Conservation (phyloP, 2,797 vertebrate genomes). For the Phataginus tetradactyla region DNA sequence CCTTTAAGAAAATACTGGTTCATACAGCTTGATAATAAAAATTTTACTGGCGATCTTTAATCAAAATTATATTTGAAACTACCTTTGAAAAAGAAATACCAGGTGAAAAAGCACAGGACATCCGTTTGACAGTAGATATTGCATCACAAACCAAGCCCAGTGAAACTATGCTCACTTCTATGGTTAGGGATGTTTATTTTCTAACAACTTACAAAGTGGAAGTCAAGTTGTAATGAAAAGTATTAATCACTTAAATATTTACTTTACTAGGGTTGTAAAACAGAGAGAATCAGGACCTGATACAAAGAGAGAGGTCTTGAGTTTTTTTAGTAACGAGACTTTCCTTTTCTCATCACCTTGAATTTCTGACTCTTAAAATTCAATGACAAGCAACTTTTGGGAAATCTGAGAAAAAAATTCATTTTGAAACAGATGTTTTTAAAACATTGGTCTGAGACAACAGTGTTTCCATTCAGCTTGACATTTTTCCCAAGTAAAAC, state of each 20-base stretch:
- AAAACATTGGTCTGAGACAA: background rate
- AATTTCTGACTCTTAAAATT: slow-evolving; percentile 16
- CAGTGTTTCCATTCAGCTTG: slow-evolving; percentile 15
- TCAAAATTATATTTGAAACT: background rate
- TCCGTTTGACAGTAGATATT: background rate
- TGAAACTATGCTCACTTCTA: background rate
- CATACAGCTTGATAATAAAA: background rate
- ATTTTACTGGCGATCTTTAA: background rate
- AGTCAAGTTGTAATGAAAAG: background rate
- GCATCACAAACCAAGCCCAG: background rate
- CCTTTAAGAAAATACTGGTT: background rate
- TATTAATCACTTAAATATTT: background rate
- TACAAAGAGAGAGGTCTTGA: background rate
- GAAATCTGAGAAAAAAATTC: background rate
- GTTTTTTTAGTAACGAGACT: background rate
- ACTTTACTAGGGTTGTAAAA: background rate
- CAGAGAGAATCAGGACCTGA: background rate
- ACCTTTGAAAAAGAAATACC: slow-evolving; percentile 4
- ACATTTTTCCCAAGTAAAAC: slow-evolving; percentile 27
- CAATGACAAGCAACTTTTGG: slow-evolving; percentile 10
- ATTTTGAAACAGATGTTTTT: slow-evolving; percentile 5
- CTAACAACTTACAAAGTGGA: background rate
- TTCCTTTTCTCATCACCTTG: background rate
- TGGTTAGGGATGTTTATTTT: background rate
- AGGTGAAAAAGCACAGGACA: background rate